Base-by-base conservation (phyloP, 2,888 invertebrate species). In the Selenia dentaria region DNA sequence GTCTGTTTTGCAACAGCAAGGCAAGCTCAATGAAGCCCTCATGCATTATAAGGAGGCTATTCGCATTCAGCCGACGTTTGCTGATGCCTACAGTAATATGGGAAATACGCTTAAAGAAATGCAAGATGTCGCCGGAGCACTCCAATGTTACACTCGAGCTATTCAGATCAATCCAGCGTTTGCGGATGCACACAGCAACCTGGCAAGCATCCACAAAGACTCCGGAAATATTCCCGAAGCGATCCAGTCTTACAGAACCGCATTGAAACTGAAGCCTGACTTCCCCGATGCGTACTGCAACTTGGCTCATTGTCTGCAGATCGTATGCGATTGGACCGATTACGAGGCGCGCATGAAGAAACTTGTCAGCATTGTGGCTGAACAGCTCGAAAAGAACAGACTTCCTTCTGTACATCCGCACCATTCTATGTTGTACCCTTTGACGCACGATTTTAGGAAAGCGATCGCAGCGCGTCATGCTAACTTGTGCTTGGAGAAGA, bases 231-330 rank as follows among this genome's bases (percentile, higher is more conserved):
- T 99, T 77, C 98, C 99, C 4, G 99, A 99, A 90, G 99, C 99
- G 1, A 99, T 99, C 66, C 96, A 97, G 72, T 98, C 98, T 1
- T 99, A 99, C 84, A 93, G 97, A 68, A 99, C 98, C 0, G 99
- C 99, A 8, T 91, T 99, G 51, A 99, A 99, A 78, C 87, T 99
- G 59, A 99, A 99, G 81, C 99, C 99, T 0, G 99, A 99, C 77
- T 99, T 99, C 82, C 99, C 99, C 0, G 99, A 99, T 85, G 99
- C 99, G 0, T 99, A 98, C 79, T 99, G 99, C 86, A 99, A 99
- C 88, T 91, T 99, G 74, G 99, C 99, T 0, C 99, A 99, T 84
- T 99, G 99, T 78, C 91, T 99, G 53, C 99, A 99, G 92, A 99
- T 99, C 63, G 99, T 99, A 1, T 99, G 99, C 84, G 99, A 99